Percentiles rank a stretch among this genome's conserved stretches.
Evolutionary conservation across 2,888 invertebrate genomes (phyloP).

Genomic region (Ormyrus pomaceus): DNA sequence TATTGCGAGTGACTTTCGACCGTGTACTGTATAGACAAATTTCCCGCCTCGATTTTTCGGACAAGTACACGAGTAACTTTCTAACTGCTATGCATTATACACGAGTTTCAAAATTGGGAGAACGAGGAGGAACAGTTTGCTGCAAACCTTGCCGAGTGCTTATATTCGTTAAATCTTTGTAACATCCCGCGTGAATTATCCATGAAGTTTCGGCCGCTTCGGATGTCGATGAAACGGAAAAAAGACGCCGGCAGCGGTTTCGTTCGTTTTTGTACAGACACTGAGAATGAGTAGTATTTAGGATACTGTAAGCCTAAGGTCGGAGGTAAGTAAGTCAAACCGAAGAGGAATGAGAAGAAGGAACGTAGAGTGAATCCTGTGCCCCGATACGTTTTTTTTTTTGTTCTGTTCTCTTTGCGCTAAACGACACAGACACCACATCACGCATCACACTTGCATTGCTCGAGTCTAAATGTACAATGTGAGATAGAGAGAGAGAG

Average conservation of each 20-base stretch:
- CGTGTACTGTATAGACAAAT: neutral
- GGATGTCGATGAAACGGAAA: slow-evolving; percentile 6
- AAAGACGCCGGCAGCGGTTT: neutral
- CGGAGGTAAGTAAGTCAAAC: too few relatives aligned
- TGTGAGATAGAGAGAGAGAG: slow-evolving; percentile 4
- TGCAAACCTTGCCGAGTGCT: neutral
- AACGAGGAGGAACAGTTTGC: neutral
- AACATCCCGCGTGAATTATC: slow-evolving; percentile 6
- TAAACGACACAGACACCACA: neutral
- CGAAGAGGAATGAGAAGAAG: too few relatives aligned
- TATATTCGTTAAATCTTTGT: neutral
- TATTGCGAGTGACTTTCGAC: too few relatives aligned
- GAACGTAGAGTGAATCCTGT: neutral
- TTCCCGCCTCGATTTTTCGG: neutral
- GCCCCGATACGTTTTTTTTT: neutral
- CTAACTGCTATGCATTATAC: neutral
- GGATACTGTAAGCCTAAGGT: too few relatives aligned
- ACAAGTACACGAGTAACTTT: neutral
- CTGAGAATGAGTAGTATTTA: too few relatives aligned
- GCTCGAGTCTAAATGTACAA: slow-evolving; percentile 40
- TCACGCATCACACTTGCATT: slow-evolving; percentile 12
- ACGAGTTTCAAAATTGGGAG: neutral
- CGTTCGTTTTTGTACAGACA: too few relatives aligned
- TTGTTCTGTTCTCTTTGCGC: too few relatives aligned
- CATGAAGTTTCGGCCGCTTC: neutral